Conservation (phyloP, 2,113 vertebrate species). For the Grantiella picta region DNA sequence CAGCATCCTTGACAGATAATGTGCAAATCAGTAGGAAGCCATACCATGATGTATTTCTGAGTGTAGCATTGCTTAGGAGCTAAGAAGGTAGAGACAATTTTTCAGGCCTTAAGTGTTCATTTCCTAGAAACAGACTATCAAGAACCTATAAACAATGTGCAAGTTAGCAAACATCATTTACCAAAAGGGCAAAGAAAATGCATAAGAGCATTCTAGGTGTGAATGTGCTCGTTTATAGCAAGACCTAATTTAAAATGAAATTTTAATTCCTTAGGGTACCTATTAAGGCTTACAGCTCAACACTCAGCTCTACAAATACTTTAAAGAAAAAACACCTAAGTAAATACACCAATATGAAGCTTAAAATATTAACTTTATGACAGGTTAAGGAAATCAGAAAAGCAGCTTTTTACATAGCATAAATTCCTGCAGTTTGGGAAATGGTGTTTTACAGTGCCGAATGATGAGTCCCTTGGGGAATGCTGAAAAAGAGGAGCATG, state of each 20-base stretch:
- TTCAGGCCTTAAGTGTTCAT: background rate
- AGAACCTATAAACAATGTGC: background rate
- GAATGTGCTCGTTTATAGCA: background rate
- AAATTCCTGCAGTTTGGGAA: background rate
- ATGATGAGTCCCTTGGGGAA: background rate
- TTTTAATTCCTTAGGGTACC: background rate
- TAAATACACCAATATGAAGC: background rate
- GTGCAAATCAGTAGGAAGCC: background rate
- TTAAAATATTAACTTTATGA: background rate
- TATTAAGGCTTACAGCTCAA: background rate
- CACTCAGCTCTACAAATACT: background rate
- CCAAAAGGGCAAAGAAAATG: background rate
- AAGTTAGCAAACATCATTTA: background rate
- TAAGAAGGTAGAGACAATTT: background rate
- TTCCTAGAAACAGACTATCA: background rate
- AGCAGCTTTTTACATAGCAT: background rate
- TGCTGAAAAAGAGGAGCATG: fast-evolving
- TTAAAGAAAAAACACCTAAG: background rate
- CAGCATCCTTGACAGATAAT: background rate
- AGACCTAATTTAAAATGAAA: background rate
- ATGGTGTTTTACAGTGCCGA: fast-evolving
- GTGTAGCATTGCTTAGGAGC: background rate
- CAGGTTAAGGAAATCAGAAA: background rate
- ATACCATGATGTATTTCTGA: background rate
- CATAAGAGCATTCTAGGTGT: background rate